Evolutionary conservation across 2,113 vertebrate genomes (phyloP), one percentile per base, ranked within the genome.

Genomic region (Falco punctatus): DNA sequence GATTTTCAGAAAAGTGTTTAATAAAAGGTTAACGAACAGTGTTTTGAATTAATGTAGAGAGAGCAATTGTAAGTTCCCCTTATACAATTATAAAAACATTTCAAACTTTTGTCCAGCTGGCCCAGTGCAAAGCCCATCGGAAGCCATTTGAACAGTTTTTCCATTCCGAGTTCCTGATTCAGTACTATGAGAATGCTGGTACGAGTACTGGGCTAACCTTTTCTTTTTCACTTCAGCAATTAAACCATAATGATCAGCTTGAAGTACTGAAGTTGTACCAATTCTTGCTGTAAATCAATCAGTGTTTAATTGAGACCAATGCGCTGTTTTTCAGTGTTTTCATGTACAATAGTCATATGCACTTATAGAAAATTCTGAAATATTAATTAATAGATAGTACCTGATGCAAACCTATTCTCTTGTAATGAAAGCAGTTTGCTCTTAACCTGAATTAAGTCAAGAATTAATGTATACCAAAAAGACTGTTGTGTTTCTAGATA

Each of bases 201-300:
- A 82, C 54, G 55, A 75, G n/a, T 46, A 79, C 62, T 71, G 82
- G 77, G 48, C 51, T 94, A 65, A 95, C 65, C 30, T 88, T 95
- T 92, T 48, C 33, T 95, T 94, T 81, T 73, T 27, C 33, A 24
- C 33, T 90, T 97, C 88, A 92, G 22, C 35, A 93, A 85, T 88
- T 66, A 92, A 79, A 23, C 52, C 9, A 13, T 66, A 72, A 89
- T 62, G 82, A 55, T 66, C 58, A n/a, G 33, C 66, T 10, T 52
- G 59, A 96, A 89, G 83, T 24, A 81, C 13, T 35, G 38, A 71
- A 91, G 92, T 66, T 33, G 35, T 91, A 21, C 23, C 35, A 46
- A n/a, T 46, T 86, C 57, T 70, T 83, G 38, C 8, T 65, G 66
- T 46, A 90, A 85, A 90, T 78, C 17, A 40, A 48, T 18, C 27